Evolutionary conservation across 2,113 vertebrate species (phyloP).

Genomic region (Nestor notabilis): DNA sequence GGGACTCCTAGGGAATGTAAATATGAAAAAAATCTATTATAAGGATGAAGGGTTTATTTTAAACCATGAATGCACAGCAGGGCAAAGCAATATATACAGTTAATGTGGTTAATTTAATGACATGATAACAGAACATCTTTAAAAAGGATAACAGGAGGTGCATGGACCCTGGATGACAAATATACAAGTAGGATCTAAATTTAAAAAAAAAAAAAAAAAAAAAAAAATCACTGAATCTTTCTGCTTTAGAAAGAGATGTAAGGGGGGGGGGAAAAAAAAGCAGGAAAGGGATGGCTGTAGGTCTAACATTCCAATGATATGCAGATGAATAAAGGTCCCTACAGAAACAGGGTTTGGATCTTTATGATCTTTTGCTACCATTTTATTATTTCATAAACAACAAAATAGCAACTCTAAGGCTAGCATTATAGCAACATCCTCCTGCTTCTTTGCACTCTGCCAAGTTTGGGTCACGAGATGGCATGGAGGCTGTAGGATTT

Average conservation of each 20-base stretch:
- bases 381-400: not conserved
- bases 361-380: not conserved
- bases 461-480: accelerated
- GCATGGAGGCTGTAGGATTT: not conserved
- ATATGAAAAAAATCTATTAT: not conserved
- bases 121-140: not conserved
- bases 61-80: not conserved
- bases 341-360: not conserved
- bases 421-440: not conserved
- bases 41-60: not conserved
- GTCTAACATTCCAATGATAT: not conserved
- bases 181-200: not conserved
- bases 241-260: not conserved
- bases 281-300: not conserved
- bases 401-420: not conserved
- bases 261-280: not conserved
- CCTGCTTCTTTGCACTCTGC: not conserved
- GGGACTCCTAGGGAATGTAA: conserved; percentile 82
- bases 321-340: not conserved
- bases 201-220: no score
- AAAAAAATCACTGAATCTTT: not conserved
- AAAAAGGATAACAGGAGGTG: not conserved
- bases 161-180: not conserved
- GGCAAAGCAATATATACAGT: not conserved
- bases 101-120: not conserved